Conservation (phyloP, 2,113 vertebrate genomes). For the Thamnaconus septentrionalis region DNA sequence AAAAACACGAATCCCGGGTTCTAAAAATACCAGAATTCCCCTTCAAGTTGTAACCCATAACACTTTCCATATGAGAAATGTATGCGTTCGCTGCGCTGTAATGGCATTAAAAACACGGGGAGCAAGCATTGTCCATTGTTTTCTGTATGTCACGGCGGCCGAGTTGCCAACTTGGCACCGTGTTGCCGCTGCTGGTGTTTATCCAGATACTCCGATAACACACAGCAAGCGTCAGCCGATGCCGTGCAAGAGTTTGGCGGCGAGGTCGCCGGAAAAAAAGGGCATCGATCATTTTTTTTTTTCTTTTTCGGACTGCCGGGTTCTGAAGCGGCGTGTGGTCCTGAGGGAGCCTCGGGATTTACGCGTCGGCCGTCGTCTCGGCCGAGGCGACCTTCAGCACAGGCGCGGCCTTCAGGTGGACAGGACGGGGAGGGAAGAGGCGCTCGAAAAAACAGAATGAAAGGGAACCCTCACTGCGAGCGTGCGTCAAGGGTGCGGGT, state of each 20-base stretch:
- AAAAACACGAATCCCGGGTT: neutral
- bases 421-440: slow-evolving; percentile 10
- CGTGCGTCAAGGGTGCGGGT: slow-evolving; percentile 81
- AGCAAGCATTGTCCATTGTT: slow-evolving; percentile 14
- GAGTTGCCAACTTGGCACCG: slow-evolving; percentile 6
- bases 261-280: slow-evolving; percentile 7
- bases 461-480: slow-evolving; percentile 53
- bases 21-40: no score
- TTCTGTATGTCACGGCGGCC: neutral
- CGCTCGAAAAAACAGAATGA: slow-evolving; percentile 24
- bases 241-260: no score
- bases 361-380: neutral
- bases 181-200: slow-evolving; percentile 18
- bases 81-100: neutral
- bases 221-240: neutral
- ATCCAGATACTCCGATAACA: slow-evolving; percentile 26
- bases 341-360: slow-evolving; percentile 3
- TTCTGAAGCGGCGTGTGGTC: neutral
- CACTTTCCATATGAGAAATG: neutral
- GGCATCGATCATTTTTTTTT: slow-evolving; percentile 8
- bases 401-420: neutral
- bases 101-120: neutral
- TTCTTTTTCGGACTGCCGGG: neutral
- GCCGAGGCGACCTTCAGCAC: slow-evolving; percentile 4
- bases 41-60: neutral